These are phyloP conservation scores for Gerris lacustris DNA, from an alignment of 2,888 invertebrate species.

Conservation along the genomic window DNA sequence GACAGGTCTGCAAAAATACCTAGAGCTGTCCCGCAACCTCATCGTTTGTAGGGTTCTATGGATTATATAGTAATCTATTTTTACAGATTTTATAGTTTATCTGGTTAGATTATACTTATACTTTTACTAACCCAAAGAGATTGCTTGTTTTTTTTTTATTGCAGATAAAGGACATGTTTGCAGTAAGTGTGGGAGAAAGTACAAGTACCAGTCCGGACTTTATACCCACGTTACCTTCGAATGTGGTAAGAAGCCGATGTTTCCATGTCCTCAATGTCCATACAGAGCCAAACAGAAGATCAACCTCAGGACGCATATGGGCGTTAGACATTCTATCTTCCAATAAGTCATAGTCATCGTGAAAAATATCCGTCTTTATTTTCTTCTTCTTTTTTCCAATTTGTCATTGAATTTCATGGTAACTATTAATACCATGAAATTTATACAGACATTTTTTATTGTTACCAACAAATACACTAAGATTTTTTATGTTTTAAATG, in stretches of 20 bases:
- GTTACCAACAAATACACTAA: background rate
- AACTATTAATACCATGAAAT: too few species aligned
- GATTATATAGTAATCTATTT: too few species aligned
- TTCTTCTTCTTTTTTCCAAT: too few species aligned
- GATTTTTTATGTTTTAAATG: background rate
- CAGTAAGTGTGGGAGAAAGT: slow-evolving; percentile 13
- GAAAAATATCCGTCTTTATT: too few species aligned
- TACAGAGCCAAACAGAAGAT: slow-evolving; percentile 36
- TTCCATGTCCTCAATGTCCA: slow-evolving; percentile 36
- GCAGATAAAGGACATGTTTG: background rate
- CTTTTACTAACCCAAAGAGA: background rate
- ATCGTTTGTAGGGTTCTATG: too few species aligned
- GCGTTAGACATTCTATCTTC: background rate
- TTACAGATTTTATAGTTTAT: too few species aligned
- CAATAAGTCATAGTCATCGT: too few species aligned
- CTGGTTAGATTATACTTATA: too few species aligned
- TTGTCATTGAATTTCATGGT: too few species aligned
- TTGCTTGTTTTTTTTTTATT: background rate
- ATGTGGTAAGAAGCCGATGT: slow-evolving; percentile 38
- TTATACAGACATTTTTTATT: too few species aligned
- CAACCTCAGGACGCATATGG: slow-evolving; percentile 29
- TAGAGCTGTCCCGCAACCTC: too few species aligned
- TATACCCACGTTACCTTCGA: slow-evolving; percentile 28
- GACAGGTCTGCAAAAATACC: too few species aligned
- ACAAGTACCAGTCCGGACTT: slow-evolving; percentile 16